Base-by-base conservation (phyloP, 2,888 invertebrate species). In the Biston betularia region DNA sequence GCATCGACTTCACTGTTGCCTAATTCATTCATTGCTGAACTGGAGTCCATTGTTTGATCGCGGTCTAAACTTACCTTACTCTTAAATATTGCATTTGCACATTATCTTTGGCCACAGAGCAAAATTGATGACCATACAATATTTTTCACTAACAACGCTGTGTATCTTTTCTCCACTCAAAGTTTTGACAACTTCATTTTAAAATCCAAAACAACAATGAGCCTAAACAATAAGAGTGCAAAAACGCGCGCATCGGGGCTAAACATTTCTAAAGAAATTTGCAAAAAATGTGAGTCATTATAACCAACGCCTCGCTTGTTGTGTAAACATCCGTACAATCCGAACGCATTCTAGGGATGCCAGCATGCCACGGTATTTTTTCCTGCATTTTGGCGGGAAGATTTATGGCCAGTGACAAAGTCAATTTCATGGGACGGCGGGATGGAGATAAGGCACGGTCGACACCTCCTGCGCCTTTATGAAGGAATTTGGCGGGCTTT, bases 381-480 rank as follows among this genome's bases (percentile, higher is more conserved):
- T 83, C 58, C 81, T 76, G 74, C 78, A 76, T 81, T 84, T 87
- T 78, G 82, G 77, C 81, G 82, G 74, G 83, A 89, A 92, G 91
- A 93, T 93, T 93, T 93, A 93, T 89, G 88, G 84, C 74, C 86
- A 87, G 87, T 91, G 92, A 92, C 93, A 92, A 89, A 90, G 92
- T 92, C 90, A 89, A 93, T 93, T 92, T 92, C 86, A 89, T 86
- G 92, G 89, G 83, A 79, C 80, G 83, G 77, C 82, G 80, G 76
- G 75, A 75, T 72, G 74, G 61, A 71, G 87, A 89, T 89, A 87
- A 79, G 87, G 86, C 89, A 87, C 84, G 87, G 75, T 82, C 79
- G 81, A 73, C 74, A 77, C 78, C 77, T 75, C 75, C 71, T 72
- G 81, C 72, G 81, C 83, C 83, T 85, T 87, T 86, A 83, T 88